Percentiles rank a stretch among this genome's conserved stretches.
Evolutionary conservation across 2,888 invertebrate species (phyloP).

Genomic region (Barypeithes pellucidus): DNA sequence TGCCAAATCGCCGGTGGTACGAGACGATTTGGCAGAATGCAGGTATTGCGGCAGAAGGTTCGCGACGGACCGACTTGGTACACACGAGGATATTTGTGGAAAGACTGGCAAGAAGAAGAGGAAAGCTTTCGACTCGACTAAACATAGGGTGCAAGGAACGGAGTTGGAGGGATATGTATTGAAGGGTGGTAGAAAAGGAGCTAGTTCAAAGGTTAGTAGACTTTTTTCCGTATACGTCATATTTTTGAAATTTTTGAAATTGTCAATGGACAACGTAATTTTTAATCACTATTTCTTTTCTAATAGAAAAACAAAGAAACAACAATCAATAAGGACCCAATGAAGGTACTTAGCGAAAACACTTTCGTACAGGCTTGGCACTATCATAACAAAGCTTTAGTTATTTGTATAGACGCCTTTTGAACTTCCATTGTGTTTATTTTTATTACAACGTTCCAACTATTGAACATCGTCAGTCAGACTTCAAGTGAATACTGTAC

Average conservation of each 20-base stretch:
- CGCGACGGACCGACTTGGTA: constrained; percentile 83
- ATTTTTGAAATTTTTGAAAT: too few relatives aligned
- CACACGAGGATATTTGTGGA: constrained; percentile 90
- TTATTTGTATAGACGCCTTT: too few relatives aligned
- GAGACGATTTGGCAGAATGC: constrained; percentile 76
- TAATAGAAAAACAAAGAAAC: constrained; percentile 1
- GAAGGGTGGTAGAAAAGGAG: constrained; percentile 65
- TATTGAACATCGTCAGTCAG: too few relatives aligned
- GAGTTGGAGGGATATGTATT: constrained; percentile 86
- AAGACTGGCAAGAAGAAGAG: constrained; percentile 86
- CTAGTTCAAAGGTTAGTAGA: constrained; percentile 50
- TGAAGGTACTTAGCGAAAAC: constrained; percentile 1
- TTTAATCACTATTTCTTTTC: not conserved
- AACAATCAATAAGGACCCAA: not conserved
- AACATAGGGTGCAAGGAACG: constrained; percentile 92
- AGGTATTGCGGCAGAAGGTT: constrained; percentile 86
- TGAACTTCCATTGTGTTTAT: too few relatives aligned
- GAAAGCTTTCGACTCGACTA: constrained; percentile 92
- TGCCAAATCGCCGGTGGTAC: constrained; percentile 63
- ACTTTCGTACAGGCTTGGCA: too few relatives aligned
- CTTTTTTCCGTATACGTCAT: too few relatives aligned
- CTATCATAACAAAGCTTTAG: too few relatives aligned
- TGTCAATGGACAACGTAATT: too few relatives aligned
- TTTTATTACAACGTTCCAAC: too few relatives aligned
- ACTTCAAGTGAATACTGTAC: too few relatives aligned